Evolutionary conservation across 2,797 vertebrate genomes (phyloP).

Genomic region (Myotis pilosus): DNA sequence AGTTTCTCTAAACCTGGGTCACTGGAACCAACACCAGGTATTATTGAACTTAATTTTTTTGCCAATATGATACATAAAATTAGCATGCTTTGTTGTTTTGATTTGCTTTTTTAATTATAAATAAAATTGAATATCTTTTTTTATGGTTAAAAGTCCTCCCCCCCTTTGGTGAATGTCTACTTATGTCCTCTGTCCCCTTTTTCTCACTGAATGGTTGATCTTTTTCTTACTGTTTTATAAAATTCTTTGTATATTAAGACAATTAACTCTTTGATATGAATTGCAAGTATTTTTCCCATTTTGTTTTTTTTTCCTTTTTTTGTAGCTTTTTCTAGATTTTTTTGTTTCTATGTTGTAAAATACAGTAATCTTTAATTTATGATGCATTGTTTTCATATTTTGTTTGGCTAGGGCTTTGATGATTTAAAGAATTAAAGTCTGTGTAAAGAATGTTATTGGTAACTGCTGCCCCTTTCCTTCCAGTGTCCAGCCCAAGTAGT

Average conservation of each 20-base stretch:
- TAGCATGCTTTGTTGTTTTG: background rate
- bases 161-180: background rate
- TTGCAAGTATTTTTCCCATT: constrained; percentile 10
- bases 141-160: background rate
- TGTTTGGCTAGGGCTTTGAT: background rate
- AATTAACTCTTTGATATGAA: constrained; percentile 44
- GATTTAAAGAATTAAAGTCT: background rate
- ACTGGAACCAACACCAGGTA: background rate
- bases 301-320: background rate
- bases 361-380: background rate
- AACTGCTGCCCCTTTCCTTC: accelerated
- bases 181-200: background rate
- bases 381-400: background rate
- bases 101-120: constrained; percentile 45
- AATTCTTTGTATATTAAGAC: constrained; percentile 49
- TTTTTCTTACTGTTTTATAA: constrained; percentile 41
- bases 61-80: background rate
- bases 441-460: background rate
- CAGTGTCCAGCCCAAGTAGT: background rate
- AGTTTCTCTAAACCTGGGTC: background rate
- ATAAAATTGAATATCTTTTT: constrained; percentile 31
- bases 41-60: background rate
- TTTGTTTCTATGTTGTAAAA: background rate
- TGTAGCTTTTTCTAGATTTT: background rate
- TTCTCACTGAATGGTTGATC: background rate